Base-by-base conservation (phyloP, 2,797 vertebrate genomes). In the Poeciliopsis presidionis region DNA sequence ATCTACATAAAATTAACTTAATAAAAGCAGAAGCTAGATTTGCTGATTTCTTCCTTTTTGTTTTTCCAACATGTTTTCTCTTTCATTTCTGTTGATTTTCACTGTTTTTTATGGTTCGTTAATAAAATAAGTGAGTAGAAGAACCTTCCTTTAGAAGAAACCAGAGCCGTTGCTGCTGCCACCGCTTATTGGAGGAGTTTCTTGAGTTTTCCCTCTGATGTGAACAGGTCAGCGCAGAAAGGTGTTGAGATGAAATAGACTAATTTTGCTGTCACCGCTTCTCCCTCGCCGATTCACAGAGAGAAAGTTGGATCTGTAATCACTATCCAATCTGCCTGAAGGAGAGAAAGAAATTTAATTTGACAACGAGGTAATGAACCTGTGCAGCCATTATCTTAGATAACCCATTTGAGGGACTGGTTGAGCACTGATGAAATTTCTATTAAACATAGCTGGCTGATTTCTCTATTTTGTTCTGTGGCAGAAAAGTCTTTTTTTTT, bases 341-440 rank as follows among this genome's bases (percentile, higher is more conserved):
- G 94, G 93, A 95, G 93, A 94, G 91, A 94, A 89, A 94, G 86
- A 95, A 94, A 96, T 95, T 93, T 94, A 94, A 96, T 96, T 96
- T 95, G 96, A 96, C 95, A 95, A 95, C 91, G 87, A 95, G 92
- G 94, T 96, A 96, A 96, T 95, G 95, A 96, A 96, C 94, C 95
- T 91, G 82, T 94, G 94, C 93, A 93, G 93, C 94, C 95, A 96
- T 96, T 96, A 96, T 95, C 94, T 94, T 91, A 94, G 94, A 95
- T 94, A 95, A 95, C 92, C 94, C 93, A 94, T 96, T 95, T 93
- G 94, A 93, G 92, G 90, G 93, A 95, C 91, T 95, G 93, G 93
- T 95, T 94, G 95, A 95, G 94, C 95, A 94, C 94, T 95, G 95
- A 95, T 95, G 94, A 95, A 95, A 94, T 94, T 96, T 95, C 94